Base-by-base conservation (phyloP, 2,113 vertebrate species). In the Centropus bengalensis region DNA sequence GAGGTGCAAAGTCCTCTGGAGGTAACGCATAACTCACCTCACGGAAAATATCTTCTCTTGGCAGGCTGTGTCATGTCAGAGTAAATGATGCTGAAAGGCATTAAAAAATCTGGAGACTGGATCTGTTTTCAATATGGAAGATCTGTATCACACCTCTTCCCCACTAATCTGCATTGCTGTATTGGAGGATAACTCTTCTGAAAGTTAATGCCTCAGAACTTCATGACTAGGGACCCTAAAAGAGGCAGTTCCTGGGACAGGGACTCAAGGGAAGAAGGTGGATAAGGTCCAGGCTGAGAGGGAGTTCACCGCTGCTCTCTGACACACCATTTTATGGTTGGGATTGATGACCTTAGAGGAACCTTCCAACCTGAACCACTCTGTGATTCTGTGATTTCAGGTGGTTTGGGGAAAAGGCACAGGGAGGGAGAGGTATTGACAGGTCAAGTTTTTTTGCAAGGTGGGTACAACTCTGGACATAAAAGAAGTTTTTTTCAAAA, bases 21-120 rank as follows among this genome's bases (percentile, higher is more conserved):
- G 49, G 82, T 88, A 86, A 62, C 13, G 9, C 62, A 58, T 86
- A 71, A 88, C 69, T 97, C 52, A 82, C 40, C 80, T 93, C 79
- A 75, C 28, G 49, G 80, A 82, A 94, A 78, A 82, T 71, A 90
- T 32, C 76, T 91, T 75, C 81, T 85, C 88, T 82, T 93, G 80
- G 66, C 90, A 91, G 60, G 76, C 38, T 94, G 76, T 93, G 71
- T 93, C 91, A 82, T 83, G 93, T 91, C 85, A 86, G 49, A 88
- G 68, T 71, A 91, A 94, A 93, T 86, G 94, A 83, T 32, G 69
- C n/a, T 10, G 26, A 93, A 91, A 83, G 21, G 44, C 49, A 73
- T 86, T 88, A 78, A 95, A 86, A 73, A 88, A 77, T 89, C 73
- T 78, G 68, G 71, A 86, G 56, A 64, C n/a, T 71, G 76, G 27